These are phyloP conservation scores for Anguilla anguilla DNA, from an alignment of 2,797 vertebrate species.

Conservation along the genomic window DNA sequence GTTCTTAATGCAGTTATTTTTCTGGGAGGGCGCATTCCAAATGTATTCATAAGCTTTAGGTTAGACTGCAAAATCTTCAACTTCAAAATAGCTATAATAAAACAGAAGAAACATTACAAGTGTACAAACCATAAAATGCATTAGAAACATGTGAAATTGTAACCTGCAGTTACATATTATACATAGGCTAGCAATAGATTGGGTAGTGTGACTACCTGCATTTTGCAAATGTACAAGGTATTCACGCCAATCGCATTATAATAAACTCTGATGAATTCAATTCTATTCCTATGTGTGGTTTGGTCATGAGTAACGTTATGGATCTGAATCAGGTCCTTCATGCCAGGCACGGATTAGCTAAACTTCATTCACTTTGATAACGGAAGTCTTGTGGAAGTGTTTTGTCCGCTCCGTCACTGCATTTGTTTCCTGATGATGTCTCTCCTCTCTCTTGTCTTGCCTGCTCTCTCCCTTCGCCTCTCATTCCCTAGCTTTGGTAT, in stretches of 20 bases:
- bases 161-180: not conserved
- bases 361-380: slow-evolving; percentile 22
- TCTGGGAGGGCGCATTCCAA: no score
- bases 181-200: not conserved
- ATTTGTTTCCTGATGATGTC: slow-evolving; percentile 55
- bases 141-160: not conserved
- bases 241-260: no score
- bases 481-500: slow-evolving; percentile 74
- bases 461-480: slow-evolving; percentile 66
- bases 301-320: no score
- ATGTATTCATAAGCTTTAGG: no score
- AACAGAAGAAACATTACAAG: not conserved
- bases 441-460: slow-evolving; percentile 55
- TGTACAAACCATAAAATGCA: not conserved
- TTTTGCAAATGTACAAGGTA: no score
- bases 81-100: not conserved
- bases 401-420: slow-evolving; percentile 59
- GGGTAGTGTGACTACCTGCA: no score
- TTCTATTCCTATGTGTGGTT: no score
- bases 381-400: not conserved
- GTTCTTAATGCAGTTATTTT: no score
- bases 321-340: slow-evolving; percentile 25
- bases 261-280: no score
- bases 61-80: no score
- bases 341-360: slow-evolving; percentile 23